phyloP scores from a whole-genome alignment of 2,113 vertebrate genomes.

The Phalacrocorax brasilianus region DNA sequence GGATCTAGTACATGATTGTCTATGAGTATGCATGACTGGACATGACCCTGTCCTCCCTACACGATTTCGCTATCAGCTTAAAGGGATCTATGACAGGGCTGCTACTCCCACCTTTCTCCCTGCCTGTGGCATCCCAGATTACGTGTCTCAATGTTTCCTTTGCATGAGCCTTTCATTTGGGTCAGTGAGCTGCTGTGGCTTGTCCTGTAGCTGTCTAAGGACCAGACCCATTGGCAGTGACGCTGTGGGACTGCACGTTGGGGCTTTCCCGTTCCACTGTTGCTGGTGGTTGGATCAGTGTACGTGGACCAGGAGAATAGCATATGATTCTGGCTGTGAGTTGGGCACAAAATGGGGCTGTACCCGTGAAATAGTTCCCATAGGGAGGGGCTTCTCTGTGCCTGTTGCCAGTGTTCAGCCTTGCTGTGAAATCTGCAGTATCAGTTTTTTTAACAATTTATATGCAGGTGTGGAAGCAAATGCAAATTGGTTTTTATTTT shows the following conservation, averaged over 20 bases:
- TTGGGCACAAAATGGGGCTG: background rate
- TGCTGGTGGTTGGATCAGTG: background rate
- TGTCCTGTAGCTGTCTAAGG: background rate
- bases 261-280: fast-evolving
- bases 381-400: background rate
- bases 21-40: background rate
- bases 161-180: background rate
- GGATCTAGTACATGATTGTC: background rate
- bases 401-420: background rate
- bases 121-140: background rate
- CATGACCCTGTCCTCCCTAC: background rate
- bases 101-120: background rate
- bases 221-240: fast-evolving
- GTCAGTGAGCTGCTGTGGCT: background rate
- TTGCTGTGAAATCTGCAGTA: background rate
- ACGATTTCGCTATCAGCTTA: background rate
- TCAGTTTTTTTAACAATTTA: background rate
- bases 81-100: background rate
- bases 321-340: background rate
- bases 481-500: background rate
- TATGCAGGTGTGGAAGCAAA: background rate
- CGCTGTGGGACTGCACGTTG: background rate
- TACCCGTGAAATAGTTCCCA: background rate
- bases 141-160: background rate
- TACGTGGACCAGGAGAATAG: background rate